Evolutionary conservation across 2,113 vertebrate species (phyloP).

Genomic region (Aegypius monachus): DNA sequence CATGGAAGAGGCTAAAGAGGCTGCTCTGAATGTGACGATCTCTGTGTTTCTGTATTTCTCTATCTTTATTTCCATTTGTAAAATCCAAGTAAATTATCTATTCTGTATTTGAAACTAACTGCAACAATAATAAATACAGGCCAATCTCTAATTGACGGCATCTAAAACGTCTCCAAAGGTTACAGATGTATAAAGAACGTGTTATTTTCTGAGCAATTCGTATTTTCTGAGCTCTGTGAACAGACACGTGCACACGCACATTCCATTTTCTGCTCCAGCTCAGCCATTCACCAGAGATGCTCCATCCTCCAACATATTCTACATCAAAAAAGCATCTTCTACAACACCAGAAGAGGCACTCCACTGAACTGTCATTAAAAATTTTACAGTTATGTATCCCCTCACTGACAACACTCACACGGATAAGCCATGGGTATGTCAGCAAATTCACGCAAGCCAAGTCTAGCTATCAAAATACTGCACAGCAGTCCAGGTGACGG

Average conservation of each 20-base stretch:
- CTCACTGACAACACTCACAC: neutral
- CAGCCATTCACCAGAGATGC: neutral
- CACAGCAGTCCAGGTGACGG: neutral
- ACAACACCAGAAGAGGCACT: neutral
- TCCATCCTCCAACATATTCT: neutral
- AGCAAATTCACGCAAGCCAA: neutral
- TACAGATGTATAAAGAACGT: neutral
- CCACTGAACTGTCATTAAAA: neutral
- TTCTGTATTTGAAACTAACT: neutral
- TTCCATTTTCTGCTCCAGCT: neutral
- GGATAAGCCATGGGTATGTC: neutral
- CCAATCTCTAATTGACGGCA: neutral
- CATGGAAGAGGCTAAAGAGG: neutral
- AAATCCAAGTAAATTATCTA: neutral
- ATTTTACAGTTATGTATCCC: neutral
- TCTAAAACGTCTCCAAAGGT: neutral
- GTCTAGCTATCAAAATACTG: neutral
- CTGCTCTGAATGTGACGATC: neutral
- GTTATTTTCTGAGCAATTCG: neutral
- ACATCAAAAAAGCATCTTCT: neutral
- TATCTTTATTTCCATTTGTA: neutral
- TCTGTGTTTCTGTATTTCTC: neutral
- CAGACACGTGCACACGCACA: fast-evolving
- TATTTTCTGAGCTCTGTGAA: neutral
- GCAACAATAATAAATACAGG: neutral